Evolutionary conservation across 2,113 vertebrate species (phyloP), one percentile per base, ranked within the genome.

Genomic region (Eptesicus fuscus): DNA sequence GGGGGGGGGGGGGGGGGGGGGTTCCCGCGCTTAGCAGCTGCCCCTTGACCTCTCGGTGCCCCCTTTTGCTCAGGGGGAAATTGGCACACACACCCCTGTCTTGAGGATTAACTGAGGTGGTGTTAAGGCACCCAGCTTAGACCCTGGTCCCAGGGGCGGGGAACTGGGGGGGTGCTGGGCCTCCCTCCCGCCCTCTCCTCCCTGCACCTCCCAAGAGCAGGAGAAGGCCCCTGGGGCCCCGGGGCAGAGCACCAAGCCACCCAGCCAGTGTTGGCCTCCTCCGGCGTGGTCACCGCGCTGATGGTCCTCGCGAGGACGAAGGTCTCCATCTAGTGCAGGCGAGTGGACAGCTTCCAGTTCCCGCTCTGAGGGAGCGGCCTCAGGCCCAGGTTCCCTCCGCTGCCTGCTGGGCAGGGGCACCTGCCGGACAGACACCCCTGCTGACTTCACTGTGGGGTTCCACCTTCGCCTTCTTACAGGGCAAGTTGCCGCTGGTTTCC

Each of bases 41-140:
- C 18, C 30, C 40, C 56, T 20, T 7, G 6, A 9, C 14, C 47
- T 40, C n/a, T 22, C 88, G 1, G 49, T 11, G 5, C 49, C 28
- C 40, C 25, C 1, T 40, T 61, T 69, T 11, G 4, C 56, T 63
- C n/a, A 2, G 49, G 25, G 23, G 23, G 30, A 53, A 32, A 44
- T 1, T 5, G 70, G 59, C 0, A 1, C 14, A 2, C 28, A 4
- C 16, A 8, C 65, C 7, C 22, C 5, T 14, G 28, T 53, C 40
- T 35, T 32, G 84, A 78, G 13, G 20, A 22, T 67, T 40, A n/a
- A 42, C 51, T 35, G 10, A 6, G 40, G 30, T 5, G 59, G n/a
- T 6, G 28, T 78, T 30, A 23, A 67, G 47, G 86, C 42, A 3
- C 25, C 40, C 25, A 11, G 42, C 42, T 13, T 40, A 20, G 40